A percentile compares a stretch with the other conserved stretches of the same genome.
phyloP scores from a whole-genome alignment of 2,113 vertebrate genomes.

The Poeciliopsis occidentalis region DNA sequence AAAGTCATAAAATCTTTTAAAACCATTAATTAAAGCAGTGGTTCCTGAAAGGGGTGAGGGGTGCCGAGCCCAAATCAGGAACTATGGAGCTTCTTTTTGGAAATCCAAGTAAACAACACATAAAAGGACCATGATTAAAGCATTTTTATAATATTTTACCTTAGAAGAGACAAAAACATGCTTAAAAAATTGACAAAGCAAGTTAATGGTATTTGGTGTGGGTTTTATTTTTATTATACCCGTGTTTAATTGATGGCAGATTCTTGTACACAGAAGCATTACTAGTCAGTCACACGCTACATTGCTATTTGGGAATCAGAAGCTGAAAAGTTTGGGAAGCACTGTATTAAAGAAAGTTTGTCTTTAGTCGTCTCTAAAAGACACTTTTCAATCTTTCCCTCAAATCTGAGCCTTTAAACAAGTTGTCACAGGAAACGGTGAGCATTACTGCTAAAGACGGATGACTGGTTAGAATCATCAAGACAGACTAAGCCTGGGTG shows the following conservation, averaged over 20 bases:
- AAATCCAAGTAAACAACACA: no score
- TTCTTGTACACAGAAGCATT: not conserved
- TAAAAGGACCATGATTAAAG: no score
- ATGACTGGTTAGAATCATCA: not conserved
- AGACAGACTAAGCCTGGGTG: not conserved
- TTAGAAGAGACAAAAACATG: no score
- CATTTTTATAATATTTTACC: no score
- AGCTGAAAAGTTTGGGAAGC: not conserved
- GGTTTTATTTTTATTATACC: no score
- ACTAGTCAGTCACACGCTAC: not conserved
- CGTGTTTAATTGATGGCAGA: not conserved
- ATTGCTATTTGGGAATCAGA: not conserved
- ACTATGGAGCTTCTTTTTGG: no score
- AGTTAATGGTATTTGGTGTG: no score
- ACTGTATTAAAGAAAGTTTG: not conserved
- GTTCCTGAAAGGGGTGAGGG: no score
- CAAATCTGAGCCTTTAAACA: not conserved
- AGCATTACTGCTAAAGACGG: not conserved
- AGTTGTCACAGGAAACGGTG: not conserved
- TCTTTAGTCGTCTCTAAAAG: not conserved
- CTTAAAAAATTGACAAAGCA: no score
- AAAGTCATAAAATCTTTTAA: no score
- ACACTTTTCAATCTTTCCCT: not conserved
- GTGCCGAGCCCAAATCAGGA: no score
- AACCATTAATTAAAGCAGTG: no score